Base-by-base conservation (phyloP, 2,797 vertebrate genomes). In the Triplophysa bombifrons region DNA sequence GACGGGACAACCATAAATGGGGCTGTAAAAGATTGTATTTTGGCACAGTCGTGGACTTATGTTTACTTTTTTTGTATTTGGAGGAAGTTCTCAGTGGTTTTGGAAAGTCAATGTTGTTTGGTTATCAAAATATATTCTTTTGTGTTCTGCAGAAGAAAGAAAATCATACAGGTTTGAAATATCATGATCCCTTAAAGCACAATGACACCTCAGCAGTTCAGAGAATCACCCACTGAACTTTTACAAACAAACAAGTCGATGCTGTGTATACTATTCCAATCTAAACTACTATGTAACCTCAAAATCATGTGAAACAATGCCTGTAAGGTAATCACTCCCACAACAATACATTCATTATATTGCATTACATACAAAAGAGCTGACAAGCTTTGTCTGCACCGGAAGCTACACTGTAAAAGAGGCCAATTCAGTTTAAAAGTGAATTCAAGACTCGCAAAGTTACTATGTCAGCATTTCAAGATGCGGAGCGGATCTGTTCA, bases 401-500 rank as follows among this genome's bases (percentile, higher is more conserved):
- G 2, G 16, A 63, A 27, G 13, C 25, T 27, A 13, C 3, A 0
- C 3, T 16, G 4, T 58, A 60, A 63, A 60, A 63, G 14, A 30
- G 60, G 60, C 60, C 17, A 27, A 63, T 63, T 63, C 60, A 17
- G 60, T 63, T 63, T 34, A 63, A 63, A 30, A 63, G 34, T 22
- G 22, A 58, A 61, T 5, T 17, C 17, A 34, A 41, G 44, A 63
- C 69, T 51, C n/a, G 27, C 25, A 9, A 58, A 71, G 27, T 50
- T 25, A 41, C 30, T 4, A 20, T 19, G 44, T 72, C 80, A 82
- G 69, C 44, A 9, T 67, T 72, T 75, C 25, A 51, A 63, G n/a
- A 14, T 16, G 41, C 58, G 30, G 55, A 38, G 2, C 55, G 19
- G 46, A 41, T 71, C 66, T 71, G 20, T 53, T 46, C 41, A 66